phyloP scores from a whole-genome alignment of 2,888 invertebrate genomes.

The Nowickia ferox region DNA sequence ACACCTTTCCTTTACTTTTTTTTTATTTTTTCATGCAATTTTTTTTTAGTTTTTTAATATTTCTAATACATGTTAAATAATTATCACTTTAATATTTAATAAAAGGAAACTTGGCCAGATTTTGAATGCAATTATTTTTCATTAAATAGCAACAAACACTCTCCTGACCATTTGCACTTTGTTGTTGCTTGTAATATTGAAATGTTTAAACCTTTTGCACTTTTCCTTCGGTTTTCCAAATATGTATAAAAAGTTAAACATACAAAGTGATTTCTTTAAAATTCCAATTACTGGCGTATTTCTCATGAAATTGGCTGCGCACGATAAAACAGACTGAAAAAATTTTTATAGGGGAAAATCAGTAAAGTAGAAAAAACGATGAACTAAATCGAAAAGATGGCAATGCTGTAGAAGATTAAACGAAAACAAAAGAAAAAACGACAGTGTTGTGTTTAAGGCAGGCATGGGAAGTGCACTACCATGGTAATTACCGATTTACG shows the following conservation, averaged over 20 bases:
- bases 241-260: slow-evolving; percentile 24
- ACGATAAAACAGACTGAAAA: slow-evolving; percentile 55
- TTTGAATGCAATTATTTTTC: slow-evolving; percentile 16
- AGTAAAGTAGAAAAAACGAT: slow-evolving; percentile 1
- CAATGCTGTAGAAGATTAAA: slow-evolving; percentile 29
- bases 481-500: background rate
- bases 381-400: background rate
- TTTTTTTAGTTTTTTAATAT: slow-evolving; percentile 12
- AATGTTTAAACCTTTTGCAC: slow-evolving; percentile 11
- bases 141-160: background rate
- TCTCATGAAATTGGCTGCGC: slow-evolving; percentile 52
- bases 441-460: slow-evolving; percentile 35
- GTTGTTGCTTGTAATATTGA: background rate
- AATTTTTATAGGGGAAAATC: slow-evolving; percentile 26
- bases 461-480: background rate
- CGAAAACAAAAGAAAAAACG: slow-evolving; percentile 43
- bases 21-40: slow-evolving; percentile 42
- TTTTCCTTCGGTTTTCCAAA: slow-evolving; percentile 26
- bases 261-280: background rate
- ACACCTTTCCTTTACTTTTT: slow-evolving; percentile 62
- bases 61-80: slow-evolving; percentile 15
- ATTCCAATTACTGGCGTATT: slow-evolving; percentile 13
- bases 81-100: slow-evolving; percentile 30
- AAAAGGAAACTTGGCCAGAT: slow-evolving; percentile 32
- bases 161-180: slow-evolving; percentile 1